These are phyloP conservation scores for Leucozona laternaria DNA, from an alignment of 2,888 invertebrate genomes.

Conservation along the genomic window DNA sequence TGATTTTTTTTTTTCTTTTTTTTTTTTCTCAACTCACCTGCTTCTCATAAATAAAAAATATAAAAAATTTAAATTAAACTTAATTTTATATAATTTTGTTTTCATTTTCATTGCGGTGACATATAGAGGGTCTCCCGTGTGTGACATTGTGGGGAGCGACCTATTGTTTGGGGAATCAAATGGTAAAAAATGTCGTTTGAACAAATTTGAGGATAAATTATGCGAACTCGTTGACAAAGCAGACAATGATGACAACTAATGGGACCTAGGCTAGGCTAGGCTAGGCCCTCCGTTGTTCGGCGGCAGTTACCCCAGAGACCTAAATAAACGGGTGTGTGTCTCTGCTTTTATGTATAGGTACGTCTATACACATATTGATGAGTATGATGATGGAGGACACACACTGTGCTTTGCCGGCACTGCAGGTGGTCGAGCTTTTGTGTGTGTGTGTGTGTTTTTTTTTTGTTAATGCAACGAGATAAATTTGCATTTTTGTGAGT, in stretches of 20 bases:
- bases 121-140: conserved; percentile 15
- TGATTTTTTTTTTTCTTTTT: conserved; percentile 16
- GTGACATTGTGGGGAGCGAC: conserved; percentile 2
- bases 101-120: conserved; percentile 43
- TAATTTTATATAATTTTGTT: conserved; percentile 69
- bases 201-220: conserved; percentile 65
- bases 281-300: conserved; percentile 31
- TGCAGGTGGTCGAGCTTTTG: conserved; percentile 55
- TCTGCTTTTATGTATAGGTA: background rate
- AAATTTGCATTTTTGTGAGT: conserved; percentile 63
- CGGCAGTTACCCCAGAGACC: conserved; percentile 60
- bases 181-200: conserved; percentile 41
- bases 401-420: conserved; percentile 42
- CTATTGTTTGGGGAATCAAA: conserved; percentile 53
- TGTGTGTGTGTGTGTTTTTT: background rate
- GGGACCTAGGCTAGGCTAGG: conserved; percentile 58
- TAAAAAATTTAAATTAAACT: conserved; percentile 34
- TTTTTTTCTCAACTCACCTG: conserved; percentile 47
- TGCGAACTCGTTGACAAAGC: conserved; percentile 62
- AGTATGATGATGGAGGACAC: background rate
- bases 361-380: background rate
- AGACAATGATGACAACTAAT: conserved; percentile 64
- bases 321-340: conserved; percentile 24
- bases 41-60: conserved; percentile 24
- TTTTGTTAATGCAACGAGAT: conserved; percentile 28